Percentiles rank a stretch among this genome's conserved stretches.
Conservation (phyloP, 2,113 vertebrate species). For the Meriones unguiculatus region DNA sequence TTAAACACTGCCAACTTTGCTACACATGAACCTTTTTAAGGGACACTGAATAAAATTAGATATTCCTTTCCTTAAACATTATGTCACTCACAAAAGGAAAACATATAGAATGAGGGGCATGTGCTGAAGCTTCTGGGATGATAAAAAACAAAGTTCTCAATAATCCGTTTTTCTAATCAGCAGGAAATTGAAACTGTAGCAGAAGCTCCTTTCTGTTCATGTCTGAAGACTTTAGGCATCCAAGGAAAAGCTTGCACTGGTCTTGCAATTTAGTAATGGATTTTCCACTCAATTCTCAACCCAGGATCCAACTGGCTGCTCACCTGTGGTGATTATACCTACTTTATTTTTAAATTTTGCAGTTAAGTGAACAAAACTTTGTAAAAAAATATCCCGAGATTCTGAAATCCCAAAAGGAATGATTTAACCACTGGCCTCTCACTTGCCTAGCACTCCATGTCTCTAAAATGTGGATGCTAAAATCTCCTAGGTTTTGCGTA, state of each 20-base stretch:
- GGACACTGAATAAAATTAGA: slow-evolving; percentile 36
- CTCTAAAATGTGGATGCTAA: slow-evolving; percentile 17
- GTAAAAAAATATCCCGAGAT: slow-evolving; percentile 15
- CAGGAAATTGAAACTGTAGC: neutral
- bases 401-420: neutral
- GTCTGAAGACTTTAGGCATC: slow-evolving; percentile 33
- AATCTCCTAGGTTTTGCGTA: neutral
- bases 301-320: neutral
- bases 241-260: neutral
- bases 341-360: neutral
- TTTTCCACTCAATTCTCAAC: slow-evolving; percentile 51
- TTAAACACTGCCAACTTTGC: neutral
- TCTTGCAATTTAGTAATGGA: neutral
- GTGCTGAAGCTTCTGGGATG: neutral
- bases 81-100: neutral
- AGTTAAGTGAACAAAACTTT: slow-evolving; percentile 54
- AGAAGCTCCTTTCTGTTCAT: slow-evolving; percentile 9
- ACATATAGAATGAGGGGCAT: neutral
- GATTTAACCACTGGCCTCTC: neutral
- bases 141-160: neutral
- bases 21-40: neutral
- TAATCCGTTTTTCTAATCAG: slow-evolving; percentile 26
- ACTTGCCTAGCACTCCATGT: neutral
- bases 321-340: slow-evolving; percentile 10
- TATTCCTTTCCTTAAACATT: slow-evolving; percentile 24